These are phyloP conservation scores for Molossus alvarezi DNA, from an alignment of 2,797 vertebrate species.

Conservation along the genomic window DNA sequence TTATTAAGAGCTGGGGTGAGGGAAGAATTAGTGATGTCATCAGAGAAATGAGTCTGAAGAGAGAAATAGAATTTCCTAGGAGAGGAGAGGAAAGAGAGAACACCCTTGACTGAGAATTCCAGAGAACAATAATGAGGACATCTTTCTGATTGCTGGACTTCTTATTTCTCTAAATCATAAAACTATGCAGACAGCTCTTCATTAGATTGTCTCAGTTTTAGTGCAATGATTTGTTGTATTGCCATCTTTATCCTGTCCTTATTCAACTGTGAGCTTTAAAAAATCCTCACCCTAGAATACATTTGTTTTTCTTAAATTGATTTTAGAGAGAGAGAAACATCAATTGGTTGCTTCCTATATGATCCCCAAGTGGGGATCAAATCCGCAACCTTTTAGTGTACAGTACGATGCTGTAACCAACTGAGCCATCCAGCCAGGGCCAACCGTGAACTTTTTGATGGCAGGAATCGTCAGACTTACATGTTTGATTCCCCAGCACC, in stretches of 20 bases:
- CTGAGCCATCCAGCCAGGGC: neutral
- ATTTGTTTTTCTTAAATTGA: neutral
- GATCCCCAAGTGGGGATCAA: neutral
- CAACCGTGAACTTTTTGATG: neutral
- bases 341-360: neutral
- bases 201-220: neutral
- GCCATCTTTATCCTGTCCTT: neutral
- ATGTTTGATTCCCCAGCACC: neutral
- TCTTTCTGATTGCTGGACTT: neutral
- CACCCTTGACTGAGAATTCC: neutral
- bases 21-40: neutral
- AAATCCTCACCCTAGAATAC: neutral
- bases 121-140: neutral
- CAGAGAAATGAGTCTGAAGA: neutral
- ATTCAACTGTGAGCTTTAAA: neutral
- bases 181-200: neutral
- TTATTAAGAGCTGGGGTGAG: neutral
- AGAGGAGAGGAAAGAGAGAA: neutral
- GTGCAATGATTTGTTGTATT: neutral
- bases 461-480: neutral
- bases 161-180: neutral
- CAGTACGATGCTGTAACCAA: neutral
- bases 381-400: neutral
- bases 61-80: neutral
- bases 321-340: neutral